Percentiles rank a stretch among this genome's conserved stretches.
These are phyloP conservation scores for Ectemnius lituratus DNA, from an alignment of 2,888 invertebrate genomes.

Conservation along the genomic window DNA sequence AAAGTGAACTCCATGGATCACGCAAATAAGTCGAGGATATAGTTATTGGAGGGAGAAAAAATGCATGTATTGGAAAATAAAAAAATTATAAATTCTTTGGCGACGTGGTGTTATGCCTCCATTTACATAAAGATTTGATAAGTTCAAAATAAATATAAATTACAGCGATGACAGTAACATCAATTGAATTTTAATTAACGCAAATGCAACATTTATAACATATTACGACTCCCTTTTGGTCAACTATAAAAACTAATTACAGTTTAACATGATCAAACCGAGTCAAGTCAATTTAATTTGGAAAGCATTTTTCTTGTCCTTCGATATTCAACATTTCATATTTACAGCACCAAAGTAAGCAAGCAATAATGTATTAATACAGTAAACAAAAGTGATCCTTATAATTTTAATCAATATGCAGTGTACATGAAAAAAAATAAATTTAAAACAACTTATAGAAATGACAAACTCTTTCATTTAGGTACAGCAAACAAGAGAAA, in stretches of 20 bases:
- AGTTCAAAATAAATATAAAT: too few species aligned
- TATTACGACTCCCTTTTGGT: not conserved
- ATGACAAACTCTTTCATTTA: not conserved
- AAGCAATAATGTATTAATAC: not conserved
- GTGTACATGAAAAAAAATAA: conserved; percentile 8
- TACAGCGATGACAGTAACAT: too few species aligned
- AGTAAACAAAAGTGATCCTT: not conserved
- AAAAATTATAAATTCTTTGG: not conserved
- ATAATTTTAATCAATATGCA: conserved; percentile 16
- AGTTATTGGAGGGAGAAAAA: not conserved
- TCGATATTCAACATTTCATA: not conserved
- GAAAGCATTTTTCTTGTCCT: too few species aligned
- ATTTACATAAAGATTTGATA: too few species aligned
- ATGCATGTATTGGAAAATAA: not conserved
- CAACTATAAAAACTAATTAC: too few species aligned
- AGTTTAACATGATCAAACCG: too few species aligned
- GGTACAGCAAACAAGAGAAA: not conserved
- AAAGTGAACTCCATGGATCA: conserved; percentile 4
- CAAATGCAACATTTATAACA: too few species aligned
- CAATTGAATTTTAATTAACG: too few species aligned
- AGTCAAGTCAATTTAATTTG: too few species aligned
- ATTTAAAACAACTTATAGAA: conserved; percentile 10
- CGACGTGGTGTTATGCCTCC: too few species aligned
- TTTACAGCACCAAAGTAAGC: conserved; percentile 9
- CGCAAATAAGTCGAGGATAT: conserved; percentile 1